Conservation (phyloP, 1,140 invertebrate genomes). For the Drosophila burlai region DNA sequence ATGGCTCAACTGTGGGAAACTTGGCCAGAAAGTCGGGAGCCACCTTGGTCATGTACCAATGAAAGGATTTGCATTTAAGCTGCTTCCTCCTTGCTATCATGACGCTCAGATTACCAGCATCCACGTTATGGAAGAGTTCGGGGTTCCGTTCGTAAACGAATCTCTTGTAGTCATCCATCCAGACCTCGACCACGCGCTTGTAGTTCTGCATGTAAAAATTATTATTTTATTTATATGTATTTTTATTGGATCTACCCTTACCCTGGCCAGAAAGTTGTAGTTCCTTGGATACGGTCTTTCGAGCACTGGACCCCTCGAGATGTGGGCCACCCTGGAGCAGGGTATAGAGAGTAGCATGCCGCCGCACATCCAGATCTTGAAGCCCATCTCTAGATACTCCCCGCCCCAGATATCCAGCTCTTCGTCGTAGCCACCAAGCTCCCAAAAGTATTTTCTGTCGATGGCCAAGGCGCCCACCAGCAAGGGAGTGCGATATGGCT, state of each 20-base stretch:
- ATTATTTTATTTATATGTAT: background rate
- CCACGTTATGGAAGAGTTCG: constrained; percentile 86
- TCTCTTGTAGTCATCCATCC: constrained; percentile 95
- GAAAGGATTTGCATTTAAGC: constrained; percentile 92
- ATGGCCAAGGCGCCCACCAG: constrained; percentile 98
- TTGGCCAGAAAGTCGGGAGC: constrained; percentile 91
- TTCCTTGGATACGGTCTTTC: constrained; percentile 93
- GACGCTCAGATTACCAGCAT: constrained; percentile 89
- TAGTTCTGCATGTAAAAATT: constrained; percentile 86
- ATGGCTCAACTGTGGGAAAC: constrained; percentile 92
- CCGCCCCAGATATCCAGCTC: constrained; percentile 97
- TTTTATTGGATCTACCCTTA: constrained; percentile 8
- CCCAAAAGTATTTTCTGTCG: constrained; percentile 96
- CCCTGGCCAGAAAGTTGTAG: constrained; percentile 59
- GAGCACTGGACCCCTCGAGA: constrained; percentile 88
- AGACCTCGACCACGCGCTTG: constrained; percentile 92
- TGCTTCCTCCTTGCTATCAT: constrained; percentile 88
- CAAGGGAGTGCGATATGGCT: constrained; percentile 93
- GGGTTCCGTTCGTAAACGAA: constrained; percentile 89
- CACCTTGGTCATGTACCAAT: constrained; percentile 94
- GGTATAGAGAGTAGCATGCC: constrained; percentile 96
- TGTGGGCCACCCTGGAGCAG: constrained; percentile 98
- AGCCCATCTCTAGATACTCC: constrained; percentile 98
- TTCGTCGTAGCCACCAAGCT: constrained; percentile 97
- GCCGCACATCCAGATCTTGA: constrained; percentile 96